Conservation (phyloP, 2,113 vertebrate genomes). For the Brachypodius melanocephalos region DNA sequence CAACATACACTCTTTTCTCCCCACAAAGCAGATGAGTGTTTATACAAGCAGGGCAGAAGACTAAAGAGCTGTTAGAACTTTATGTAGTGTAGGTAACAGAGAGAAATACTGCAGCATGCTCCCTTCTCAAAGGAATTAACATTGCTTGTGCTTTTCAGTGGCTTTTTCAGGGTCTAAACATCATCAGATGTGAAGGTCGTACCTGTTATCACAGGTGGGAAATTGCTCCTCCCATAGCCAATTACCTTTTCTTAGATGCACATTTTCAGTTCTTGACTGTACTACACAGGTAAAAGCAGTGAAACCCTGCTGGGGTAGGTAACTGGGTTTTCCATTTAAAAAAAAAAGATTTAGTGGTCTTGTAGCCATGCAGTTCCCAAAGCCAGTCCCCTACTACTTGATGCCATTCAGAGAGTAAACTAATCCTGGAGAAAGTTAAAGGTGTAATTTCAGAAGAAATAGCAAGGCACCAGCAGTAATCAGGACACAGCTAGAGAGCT, state of each 20-base stretch:
- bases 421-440: neutral
- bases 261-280: neutral
- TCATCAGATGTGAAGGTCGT: neutral
- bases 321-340: neutral
- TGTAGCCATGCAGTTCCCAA: neutral
- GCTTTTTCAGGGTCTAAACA: neutral
- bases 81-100: neutral
- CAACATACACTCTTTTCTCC: neutral
- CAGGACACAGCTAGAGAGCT: neutral
- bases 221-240: neutral
- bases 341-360: neutral
- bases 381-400: neutral
- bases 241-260: neutral
- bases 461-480: neutral
- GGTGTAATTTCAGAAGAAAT: neutral
- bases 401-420: neutral
- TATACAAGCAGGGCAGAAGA: neutral
- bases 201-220: neutral
- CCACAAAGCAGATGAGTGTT: neutral
- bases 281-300: neutral
- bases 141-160: neutral
- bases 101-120: neutral
- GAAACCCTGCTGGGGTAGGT: neutral
- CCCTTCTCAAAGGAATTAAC: neutral
- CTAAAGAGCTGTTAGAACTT: neutral